phyloP scores from a whole-genome alignment of 2,888 invertebrate species.

The Noctua comes region DNA sequence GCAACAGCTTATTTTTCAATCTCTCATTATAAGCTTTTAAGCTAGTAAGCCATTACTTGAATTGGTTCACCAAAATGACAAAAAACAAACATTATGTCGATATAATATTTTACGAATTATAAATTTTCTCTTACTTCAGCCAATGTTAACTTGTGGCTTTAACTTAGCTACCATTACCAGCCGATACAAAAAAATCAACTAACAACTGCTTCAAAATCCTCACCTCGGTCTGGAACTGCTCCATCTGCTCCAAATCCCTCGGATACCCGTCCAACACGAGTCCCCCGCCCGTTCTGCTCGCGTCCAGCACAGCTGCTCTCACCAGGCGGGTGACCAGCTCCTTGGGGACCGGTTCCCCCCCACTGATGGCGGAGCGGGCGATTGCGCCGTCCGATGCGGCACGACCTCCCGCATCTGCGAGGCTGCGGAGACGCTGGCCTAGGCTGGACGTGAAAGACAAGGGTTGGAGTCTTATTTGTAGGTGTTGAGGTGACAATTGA shows the following conservation, averaged over 20 bases:
- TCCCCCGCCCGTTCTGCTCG: constrained; percentile 92
- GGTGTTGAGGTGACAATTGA: background rate
- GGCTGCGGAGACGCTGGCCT: constrained; percentile 94
- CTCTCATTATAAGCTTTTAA: no score
- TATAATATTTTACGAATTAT: no score
- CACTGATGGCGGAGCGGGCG: constrained; percentile 93
- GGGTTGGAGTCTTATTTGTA: background rate
- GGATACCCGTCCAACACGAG: constrained; percentile 98
- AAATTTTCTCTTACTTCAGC: no score
- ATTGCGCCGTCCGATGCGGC: constrained; percentile 92
- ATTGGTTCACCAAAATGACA: no score
- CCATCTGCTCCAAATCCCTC: constrained; percentile 96
- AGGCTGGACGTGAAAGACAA: constrained; percentile 85
- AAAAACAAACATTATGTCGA: no score
- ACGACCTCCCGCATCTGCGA: constrained; percentile 92
- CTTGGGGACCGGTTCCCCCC: constrained; percentile 95
- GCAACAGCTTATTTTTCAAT: no score
- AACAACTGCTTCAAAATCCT: constrained; percentile 27
- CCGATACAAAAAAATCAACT: no score
- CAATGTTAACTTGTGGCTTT: no score
- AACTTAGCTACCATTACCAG: no score
- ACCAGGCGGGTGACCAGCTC: constrained; percentile 95
- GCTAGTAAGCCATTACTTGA: no score
- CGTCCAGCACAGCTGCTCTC: constrained; percentile 91
- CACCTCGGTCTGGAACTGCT: constrained; percentile 97